These are phyloP conservation scores for Luidia sarsii DNA, from an alignment of 53 echinoderm and acorn worm species.

Conservation along the genomic window DNA sequence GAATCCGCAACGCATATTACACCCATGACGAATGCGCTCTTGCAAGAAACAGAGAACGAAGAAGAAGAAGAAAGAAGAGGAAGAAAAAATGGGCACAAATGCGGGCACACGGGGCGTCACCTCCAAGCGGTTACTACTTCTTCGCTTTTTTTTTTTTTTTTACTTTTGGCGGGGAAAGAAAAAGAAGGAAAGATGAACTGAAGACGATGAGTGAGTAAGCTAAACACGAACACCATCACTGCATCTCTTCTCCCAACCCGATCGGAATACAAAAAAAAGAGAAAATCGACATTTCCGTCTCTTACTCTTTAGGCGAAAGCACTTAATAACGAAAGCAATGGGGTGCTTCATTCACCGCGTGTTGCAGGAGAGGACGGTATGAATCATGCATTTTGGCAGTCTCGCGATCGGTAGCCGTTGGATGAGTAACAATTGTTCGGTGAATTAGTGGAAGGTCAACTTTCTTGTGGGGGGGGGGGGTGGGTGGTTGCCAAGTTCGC, in stretches of 20 bases:
- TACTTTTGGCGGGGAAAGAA: slow-evolving; percentile 41
- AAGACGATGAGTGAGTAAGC: no score
- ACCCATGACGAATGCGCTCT: slow-evolving; percentile 46
- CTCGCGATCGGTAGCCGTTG: no score
- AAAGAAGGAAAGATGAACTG: background rate
- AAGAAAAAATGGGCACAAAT: no score
- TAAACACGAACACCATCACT: no score
- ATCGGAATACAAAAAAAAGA: background rate
- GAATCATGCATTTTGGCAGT: slow-evolving; percentile 37
- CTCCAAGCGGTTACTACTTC: slow-evolving; percentile 16
- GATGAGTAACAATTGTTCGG: no score
- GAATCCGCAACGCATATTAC: slow-evolving; percentile 2
- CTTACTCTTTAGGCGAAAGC: slow-evolving; percentile 19
- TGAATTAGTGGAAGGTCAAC: no score
- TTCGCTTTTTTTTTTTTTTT: background rate
- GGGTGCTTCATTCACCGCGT: background rate
- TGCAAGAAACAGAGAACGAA: no score
- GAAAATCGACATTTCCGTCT: slow-evolving; percentile 10
- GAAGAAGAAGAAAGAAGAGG: no score
- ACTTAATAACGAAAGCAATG: slow-evolving; percentile 52
- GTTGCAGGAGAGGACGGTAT: background rate
- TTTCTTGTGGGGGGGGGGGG: no score
- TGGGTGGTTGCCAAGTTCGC: no score
- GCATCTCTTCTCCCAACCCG: no score
- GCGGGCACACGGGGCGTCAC: background rate